Conservation (phyloP, 92 coral and sea anemone genomes). For the Micromussa lordhowensis region DNA sequence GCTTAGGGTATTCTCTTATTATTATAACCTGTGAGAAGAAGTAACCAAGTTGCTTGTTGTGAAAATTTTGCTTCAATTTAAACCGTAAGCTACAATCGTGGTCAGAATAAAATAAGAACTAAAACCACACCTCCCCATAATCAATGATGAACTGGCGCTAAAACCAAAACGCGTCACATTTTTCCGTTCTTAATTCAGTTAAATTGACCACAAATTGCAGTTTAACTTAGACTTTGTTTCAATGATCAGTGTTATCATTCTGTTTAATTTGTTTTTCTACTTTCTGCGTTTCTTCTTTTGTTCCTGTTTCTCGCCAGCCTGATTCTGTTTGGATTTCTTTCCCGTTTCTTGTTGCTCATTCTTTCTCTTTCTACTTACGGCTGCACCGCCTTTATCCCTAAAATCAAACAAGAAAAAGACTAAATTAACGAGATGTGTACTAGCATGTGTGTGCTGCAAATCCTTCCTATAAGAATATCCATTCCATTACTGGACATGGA, state of each 20-base stretch:
- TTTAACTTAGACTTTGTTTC: background rate
- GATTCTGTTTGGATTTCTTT: constrained; percentile 4
- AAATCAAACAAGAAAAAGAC: background rate
- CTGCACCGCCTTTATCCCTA: constrained; percentile 14
- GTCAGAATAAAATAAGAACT: no score
- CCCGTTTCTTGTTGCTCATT: background rate
- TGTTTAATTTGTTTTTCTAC: background rate
- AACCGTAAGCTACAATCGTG: no score
- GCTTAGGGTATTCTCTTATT: background rate
- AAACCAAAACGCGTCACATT: no score
- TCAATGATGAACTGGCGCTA: no score
- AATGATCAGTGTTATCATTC: background rate
- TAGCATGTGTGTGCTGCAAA: background rate
- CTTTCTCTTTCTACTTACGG: constrained; percentile 3
- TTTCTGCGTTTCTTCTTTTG: constrained; percentile 16
- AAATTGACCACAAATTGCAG: no score
- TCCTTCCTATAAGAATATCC: background rate
- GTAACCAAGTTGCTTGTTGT: no score
- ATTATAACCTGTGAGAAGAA: no score
- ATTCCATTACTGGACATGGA: background rate
- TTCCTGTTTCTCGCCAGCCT: background rate
- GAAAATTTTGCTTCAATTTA: no score
- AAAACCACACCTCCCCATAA: no score
- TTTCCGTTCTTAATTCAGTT: no score
- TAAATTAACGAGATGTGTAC: background rate